Conservation (phyloP, 2,113 vertebrate species). For the Coryphaenoides rupestris region DNA sequence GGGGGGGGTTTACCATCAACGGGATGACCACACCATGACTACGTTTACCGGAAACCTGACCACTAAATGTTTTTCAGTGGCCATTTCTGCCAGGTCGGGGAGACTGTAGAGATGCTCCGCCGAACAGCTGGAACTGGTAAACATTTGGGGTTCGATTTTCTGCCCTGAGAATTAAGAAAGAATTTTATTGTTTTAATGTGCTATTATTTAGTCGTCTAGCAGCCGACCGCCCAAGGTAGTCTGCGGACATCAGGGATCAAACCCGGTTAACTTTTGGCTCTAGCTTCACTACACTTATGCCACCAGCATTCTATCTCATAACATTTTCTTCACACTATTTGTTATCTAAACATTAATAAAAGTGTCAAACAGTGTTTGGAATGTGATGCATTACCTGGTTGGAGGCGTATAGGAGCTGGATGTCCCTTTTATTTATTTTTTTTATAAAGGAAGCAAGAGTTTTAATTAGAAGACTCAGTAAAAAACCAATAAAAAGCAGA, state of each 20-base stretch:
- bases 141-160: constrained; percentile 50
- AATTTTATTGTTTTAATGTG: no score
- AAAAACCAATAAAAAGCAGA: no score
- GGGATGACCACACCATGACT: neutral
- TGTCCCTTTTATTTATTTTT: constrained; percentile 64
- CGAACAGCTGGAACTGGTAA: constrained; percentile 59
- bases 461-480: no score
- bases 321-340: neutral
- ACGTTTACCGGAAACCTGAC: no score
- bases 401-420: constrained; percentile 52
- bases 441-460: constrained; percentile 10
- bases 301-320: neutral
- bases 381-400: constrained; percentile 50
- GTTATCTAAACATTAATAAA: neutral
- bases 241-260: neutral
- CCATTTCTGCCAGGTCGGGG: constrained; percentile 49
- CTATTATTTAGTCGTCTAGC: neutral
- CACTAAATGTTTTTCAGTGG: neutral
- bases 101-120: constrained; percentile 51
- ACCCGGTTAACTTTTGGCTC: neutral
- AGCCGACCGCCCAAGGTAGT: no score
- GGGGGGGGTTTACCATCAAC: neutral
- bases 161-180: constrained; percentile 47
- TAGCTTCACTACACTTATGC: neutral
- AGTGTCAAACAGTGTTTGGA: neutral